phyloP scores from a whole-genome alignment of 2,888 invertebrate genomes.

The Willowsia nigromaculata region DNA sequence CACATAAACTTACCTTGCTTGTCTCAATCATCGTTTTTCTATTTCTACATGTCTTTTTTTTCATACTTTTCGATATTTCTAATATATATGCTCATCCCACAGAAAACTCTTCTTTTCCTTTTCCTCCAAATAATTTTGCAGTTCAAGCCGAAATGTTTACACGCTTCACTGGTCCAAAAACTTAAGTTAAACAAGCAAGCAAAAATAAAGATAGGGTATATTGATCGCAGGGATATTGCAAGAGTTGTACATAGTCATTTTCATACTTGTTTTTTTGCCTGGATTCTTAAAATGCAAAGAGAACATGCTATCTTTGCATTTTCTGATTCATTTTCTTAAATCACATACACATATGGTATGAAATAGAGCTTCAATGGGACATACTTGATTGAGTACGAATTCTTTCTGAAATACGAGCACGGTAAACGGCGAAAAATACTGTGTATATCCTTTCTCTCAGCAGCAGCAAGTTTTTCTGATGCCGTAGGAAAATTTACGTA shows the following conservation, averaged over 20 bases:
- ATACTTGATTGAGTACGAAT: conserved; percentile 22
- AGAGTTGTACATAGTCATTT: neutral
- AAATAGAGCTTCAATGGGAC: conserved; percentile 21
- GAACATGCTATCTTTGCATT: neutral
- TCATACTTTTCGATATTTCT: too few species aligned
- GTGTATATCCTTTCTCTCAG: too few species aligned
- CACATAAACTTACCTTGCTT: too few species aligned
- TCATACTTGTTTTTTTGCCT: neutral
- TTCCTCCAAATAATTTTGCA: too few species aligned
- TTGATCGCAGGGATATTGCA: neutral
- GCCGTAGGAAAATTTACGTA: neutral
- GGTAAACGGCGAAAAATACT: neutral
- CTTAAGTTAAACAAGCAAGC: too few species aligned
- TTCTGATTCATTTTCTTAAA: neutral
- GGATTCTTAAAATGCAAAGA: neutral
- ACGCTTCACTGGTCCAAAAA: too few species aligned
- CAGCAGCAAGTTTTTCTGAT: neutral
- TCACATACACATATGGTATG: neutral
- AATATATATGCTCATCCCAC: too few species aligned
- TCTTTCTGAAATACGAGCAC: neutral
- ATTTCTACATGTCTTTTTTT: too few species aligned
- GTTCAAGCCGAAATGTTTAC: too few species aligned
- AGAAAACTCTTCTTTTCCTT: too few species aligned
- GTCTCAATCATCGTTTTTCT: too few species aligned
- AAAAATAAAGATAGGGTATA: too few species aligned